Percentiles rank a stretch among this genome's conserved stretches.
These are phyloP conservation scores for Thalassaphorura encarpata DNA, from an alignment of 1,140 invertebrate genomes.

Conservation along the genomic window DNA sequence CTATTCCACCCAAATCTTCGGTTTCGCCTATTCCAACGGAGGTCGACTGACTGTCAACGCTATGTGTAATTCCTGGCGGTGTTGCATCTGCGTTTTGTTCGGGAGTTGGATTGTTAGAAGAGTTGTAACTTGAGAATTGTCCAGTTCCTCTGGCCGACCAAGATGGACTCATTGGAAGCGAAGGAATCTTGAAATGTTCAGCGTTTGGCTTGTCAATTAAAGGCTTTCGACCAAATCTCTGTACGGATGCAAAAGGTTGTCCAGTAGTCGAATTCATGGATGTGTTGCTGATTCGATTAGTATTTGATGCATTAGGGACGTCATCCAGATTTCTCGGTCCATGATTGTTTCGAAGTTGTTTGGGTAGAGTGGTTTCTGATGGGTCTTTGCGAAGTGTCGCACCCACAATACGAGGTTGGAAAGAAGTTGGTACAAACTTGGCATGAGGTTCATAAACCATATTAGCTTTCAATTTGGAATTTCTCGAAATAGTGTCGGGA, in stretches of 20 bases:
- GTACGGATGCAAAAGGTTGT: slow-evolving; percentile 23
- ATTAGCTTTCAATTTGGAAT: no score
- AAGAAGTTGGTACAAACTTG: no score
- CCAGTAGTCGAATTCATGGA: not conserved
- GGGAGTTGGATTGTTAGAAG: not conserved
- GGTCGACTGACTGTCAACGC: no score
- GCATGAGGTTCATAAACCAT: no score
- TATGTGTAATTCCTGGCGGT: no score
- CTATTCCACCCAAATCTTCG: no score
- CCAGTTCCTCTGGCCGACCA: not conserved
- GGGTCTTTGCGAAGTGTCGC: no score
- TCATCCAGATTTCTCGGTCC: not conserved
- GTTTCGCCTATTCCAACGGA: no score
- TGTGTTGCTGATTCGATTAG: not conserved
- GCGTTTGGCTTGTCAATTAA: no score
- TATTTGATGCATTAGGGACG: not conserved
- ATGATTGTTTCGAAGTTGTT: not conserved
- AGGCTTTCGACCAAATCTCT: slow-evolving; percentile 5
- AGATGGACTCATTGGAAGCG: not conserved
- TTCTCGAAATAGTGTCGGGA: no score
- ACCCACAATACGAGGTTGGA: no score
- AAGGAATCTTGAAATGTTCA: not conserved
- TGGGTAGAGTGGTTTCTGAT: not conserved
- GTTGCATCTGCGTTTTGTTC: no score
- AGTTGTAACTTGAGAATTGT: not conserved